These are phyloP conservation scores for Automeris io DNA, from an alignment of 2,888 invertebrate genomes.

Conservation along the genomic window DNA sequence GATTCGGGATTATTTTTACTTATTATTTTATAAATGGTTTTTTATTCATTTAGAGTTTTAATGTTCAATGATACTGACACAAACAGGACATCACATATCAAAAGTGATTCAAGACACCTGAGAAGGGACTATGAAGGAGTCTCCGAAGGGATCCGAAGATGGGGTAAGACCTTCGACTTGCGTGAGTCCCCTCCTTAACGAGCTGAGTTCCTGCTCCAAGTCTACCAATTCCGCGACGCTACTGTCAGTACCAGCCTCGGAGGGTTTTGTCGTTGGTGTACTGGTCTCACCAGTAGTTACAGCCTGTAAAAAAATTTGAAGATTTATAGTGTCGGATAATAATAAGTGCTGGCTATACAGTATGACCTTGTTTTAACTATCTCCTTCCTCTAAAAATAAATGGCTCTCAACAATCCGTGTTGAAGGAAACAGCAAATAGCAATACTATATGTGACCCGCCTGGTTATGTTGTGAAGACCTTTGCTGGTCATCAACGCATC, in stretches of 20 bases:
- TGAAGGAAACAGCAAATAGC: too few species aligned
- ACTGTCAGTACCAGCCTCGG: conserved; percentile 59
- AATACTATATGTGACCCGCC: too few species aligned
- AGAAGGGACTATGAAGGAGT: conserved; percentile 54
- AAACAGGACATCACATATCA: not conserved
- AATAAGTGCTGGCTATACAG: too few species aligned
- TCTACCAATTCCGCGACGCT: conserved; percentile 92
- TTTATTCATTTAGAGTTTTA: not conserved
- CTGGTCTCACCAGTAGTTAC: conserved; percentile 40
- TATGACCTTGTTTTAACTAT: too few species aligned
- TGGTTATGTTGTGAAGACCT: too few species aligned
- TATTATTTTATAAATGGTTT: not conserved
- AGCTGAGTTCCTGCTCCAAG: conserved; percentile 90
- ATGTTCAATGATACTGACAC: too few species aligned
- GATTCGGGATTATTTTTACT: not conserved
- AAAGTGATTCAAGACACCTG: conserved; percentile 31
- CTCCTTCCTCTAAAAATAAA: too few species aligned
- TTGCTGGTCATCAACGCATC: too few species aligned
- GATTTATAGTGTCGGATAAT: too few species aligned
- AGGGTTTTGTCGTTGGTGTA: conserved; percentile 27
- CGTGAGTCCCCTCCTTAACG: conserved; percentile 89
- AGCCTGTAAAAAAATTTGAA: conserved; percentile 37
- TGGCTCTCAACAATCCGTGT: too few species aligned
- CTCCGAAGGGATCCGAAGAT: conserved; percentile 72
- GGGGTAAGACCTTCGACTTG: conserved; percentile 92